Base-by-base conservation (phyloP, 2,888 invertebrate species). In the Drosophila incognita region DNA sequence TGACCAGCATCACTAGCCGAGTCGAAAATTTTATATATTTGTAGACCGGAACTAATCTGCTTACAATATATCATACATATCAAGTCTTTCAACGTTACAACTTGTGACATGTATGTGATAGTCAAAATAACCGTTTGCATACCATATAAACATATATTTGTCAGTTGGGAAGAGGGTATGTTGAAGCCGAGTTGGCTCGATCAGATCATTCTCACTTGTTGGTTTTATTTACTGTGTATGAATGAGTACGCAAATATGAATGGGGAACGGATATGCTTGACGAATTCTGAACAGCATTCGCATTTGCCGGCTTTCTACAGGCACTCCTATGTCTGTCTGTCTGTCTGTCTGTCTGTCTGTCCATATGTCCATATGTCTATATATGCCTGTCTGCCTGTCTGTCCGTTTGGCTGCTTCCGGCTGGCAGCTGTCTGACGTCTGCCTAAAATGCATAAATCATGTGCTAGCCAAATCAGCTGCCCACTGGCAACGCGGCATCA, bases 401-500 rank as follows among this genome's bases (percentile, higher is more conserved):
- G 68, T 69, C 52, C 13, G 46, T 10, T 24, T 35, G 40, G 18
- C 60, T 60, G 60, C 70, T 70, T 70, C 70, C 70, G 70, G 60
- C 60, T 70, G 31, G 51, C 57, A 31, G 57, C 64, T 49, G 67
- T 59, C 65, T 27, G 35, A 33, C 18, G 69, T 69, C 60, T 69
- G 60, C 21, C 21, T 18, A 49, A 69, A 60, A 70, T 70, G 48
- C 60, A 70, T 71, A 52, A 71, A 57, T 62, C 72, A 71, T 56
- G 40, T 71, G 62, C 27, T 42, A 24, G 53, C 56, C 56, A 48
- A 72, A 72, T 73, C 64, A 46, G 54, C 65, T 42, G 58, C 73
- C 73, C 73, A 73, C 73, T 72, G 54, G 53, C 73, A 73, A 59
- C 58, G 52, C 67, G 60, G 57, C 76, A 69, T 46, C 76, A 69